Base-by-base conservation (phyloP, 2,113 vertebrate species). In the Bombycilla garrulus region DNA sequence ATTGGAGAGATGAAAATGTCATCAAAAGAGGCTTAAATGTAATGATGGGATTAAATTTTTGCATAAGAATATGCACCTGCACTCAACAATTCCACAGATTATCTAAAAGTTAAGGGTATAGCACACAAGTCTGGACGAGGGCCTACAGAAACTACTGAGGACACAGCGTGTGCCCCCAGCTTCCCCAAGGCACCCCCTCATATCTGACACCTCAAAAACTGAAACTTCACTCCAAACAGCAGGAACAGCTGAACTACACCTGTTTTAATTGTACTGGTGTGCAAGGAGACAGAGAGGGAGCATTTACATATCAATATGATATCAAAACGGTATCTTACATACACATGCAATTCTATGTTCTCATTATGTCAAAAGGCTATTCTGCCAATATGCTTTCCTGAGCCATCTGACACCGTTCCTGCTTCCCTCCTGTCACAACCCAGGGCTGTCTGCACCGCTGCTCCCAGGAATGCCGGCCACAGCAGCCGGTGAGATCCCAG, bases 41-140 rank as follows among this genome's bases (percentile, higher is more conserved):
- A 92, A 88, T 6, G 13, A 91, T 42, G 19, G 29, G 38, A 66
- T 77, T 86, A 70, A 77, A 86, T 57, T 65, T 48, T 80, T 33
- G 21, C 26, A 2, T 70, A 78, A 73, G 35, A 51, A 7, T 45
- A 51, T 0, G 0, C 12, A 62, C 51, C 71, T 1, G 0, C 9
- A 56, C 38, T 66, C n/a, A 53, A 3, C 3, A 47, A 29, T 40
- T 35, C 45, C n/a, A 54, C 0, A 0, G 66, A 57, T 81, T 88
- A 64, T 8, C 66, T 62, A 15, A 29, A 90, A 56, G 40, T 62
- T 73, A 77, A 70, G 69, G 57, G 40, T 51, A 77, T 5, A 35
- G 60, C 38, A 65, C 25, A 62, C 23, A 58, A 40, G n/a, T 19
- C 36, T 64, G 36, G 31, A 60, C 45, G 14, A 25, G 35, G 44